These are phyloP conservation scores for Drosophila equinoxialis DNA, from an alignment of 1,140 invertebrate species.

Conservation along the genomic window DNA sequence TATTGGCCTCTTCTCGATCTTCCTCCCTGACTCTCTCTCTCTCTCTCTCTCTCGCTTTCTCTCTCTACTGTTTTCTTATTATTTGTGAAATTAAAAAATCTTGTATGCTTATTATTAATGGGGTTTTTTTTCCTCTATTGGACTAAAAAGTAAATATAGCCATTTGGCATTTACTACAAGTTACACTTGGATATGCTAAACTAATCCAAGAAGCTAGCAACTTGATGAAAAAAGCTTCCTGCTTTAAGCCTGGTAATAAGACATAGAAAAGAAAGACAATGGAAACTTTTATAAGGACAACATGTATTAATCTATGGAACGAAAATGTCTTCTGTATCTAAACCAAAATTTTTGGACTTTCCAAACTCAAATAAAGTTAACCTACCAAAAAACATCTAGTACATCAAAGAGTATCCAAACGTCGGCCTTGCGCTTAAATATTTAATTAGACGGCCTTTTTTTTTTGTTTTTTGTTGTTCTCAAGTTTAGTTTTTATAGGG, in stretches of 20 bases:
- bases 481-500: conserved; percentile 32
- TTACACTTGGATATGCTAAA: too few species aligned
- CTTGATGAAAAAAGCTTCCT: too few species aligned
- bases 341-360: too few species aligned
- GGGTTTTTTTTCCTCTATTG: too few species aligned
- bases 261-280: background rate
- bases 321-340: too few species aligned
- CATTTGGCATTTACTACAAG: background rate
- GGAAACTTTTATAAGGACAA: too few species aligned
- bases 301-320: too few species aligned
- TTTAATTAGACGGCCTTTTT: background rate
- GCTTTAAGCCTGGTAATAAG: too few species aligned
- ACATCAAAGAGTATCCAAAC: background rate
- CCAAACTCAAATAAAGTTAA: too few species aligned
- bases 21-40: background rate
- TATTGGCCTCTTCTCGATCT: background rate
- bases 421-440: background rate
- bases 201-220: too few species aligned
- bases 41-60: conserved; percentile 9
- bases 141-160: background rate
- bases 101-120: background rate
- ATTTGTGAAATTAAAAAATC: background rate
- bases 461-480: background rate
- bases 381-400: background rate
- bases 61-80: conserved; percentile 5